Percentiles rank a stretch among this genome's conserved stretches.
These are phyloP conservation scores for Tychaedon coryphoeus DNA, from an alignment of 2,113 vertebrate genomes.

Conservation along the genomic window DNA sequence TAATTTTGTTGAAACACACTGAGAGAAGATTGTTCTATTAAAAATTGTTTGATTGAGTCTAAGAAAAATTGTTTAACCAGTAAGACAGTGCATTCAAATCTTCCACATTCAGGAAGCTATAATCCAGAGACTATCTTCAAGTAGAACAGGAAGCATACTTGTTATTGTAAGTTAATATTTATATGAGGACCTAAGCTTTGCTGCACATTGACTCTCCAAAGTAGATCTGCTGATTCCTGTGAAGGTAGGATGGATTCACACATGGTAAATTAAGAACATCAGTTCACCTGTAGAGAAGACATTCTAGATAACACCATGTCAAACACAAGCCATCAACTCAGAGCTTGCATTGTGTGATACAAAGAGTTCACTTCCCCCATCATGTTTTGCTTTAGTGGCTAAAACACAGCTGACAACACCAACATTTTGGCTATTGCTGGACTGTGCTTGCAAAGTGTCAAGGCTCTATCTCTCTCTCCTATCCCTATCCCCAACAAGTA, in stretches of 20 bases:
- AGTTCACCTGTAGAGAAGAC: neutral
- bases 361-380: neutral
- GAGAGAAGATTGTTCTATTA: neutral
- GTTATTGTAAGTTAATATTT: neutral
- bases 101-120: neutral
- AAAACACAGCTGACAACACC: neutral
- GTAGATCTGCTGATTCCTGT: neutral
- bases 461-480: neutral
- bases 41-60: neutral
- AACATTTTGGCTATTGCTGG: neutral
- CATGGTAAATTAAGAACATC: neutral
- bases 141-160: neutral
- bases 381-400: neutral
- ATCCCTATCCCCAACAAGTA: neutral
- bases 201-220: neutral
- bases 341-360: neutral
- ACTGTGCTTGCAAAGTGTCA: neutral
- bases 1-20: neutral
- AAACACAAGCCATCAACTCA: neutral
- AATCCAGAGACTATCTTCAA: neutral
- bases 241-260: neutral
- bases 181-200: neutral
- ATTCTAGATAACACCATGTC: neutral
- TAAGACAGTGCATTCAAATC: neutral
- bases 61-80: neutral